Conservation (phyloP, 1,140 invertebrate genomes). For the Subanguina moxae region DNA sequence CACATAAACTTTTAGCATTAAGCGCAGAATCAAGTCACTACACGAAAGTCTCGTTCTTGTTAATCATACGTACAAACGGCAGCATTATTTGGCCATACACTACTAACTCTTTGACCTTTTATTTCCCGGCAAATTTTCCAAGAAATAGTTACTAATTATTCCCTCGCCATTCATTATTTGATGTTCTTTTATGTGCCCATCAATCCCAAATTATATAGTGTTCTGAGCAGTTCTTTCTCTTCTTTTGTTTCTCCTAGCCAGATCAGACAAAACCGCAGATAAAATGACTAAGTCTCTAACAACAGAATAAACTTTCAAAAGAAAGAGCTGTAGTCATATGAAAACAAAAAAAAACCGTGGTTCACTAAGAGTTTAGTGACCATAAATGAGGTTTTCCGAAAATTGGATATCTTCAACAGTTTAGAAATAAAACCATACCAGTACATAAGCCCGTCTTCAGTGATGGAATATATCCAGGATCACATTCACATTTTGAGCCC, state of each 20-base stretch:
- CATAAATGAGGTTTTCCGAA: too few relatives aligned
- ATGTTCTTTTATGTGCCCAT: too few relatives aligned
- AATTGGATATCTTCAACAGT: constrained; percentile 4
- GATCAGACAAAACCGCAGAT: background rate
- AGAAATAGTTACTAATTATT: constrained; percentile 14
- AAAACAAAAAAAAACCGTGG: too few relatives aligned
- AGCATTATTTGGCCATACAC: too few relatives aligned
- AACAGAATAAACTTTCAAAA: too few relatives aligned
- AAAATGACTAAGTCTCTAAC: background rate
- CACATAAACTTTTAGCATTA: too few relatives aligned
- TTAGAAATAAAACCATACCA: constrained; percentile 21
- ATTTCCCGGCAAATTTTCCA: background rate
- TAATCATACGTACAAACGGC: too few relatives aligned
- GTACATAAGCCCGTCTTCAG: constrained; percentile 42
- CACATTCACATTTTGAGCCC: constrained; percentile 40
- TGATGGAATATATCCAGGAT: constrained; percentile 36
- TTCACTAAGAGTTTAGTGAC: too few relatives aligned
- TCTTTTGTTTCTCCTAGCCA: background rate
- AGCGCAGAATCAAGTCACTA: too few relatives aligned
- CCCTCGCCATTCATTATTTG: background rate
- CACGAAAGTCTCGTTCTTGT: too few relatives aligned
- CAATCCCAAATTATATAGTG: too few relatives aligned
- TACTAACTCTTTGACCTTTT: background rate
- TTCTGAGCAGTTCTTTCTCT: background rate
- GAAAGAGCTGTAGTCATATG: too few relatives aligned